These are phyloP conservation scores for Myotis davidii DNA, from an alignment of 2,113 vertebrate species.

Conservation along the genomic window DNA sequence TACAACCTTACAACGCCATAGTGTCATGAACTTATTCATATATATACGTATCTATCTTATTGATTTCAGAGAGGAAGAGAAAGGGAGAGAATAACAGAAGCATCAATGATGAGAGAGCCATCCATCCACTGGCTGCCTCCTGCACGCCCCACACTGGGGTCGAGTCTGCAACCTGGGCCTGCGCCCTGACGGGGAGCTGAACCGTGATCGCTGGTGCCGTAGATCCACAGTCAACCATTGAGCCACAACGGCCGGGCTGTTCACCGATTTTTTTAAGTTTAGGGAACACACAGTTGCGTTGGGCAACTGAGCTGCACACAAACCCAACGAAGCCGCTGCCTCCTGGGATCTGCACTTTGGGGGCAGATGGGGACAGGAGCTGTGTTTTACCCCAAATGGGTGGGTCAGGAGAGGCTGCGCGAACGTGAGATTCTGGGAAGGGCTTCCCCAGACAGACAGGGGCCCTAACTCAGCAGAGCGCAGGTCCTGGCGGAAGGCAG, in stretches of 20 bases:
- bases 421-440: neutral
- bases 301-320: neutral
- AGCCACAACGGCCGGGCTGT: too few relatives aligned
- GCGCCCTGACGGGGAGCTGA: too few relatives aligned
- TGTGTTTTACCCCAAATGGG: neutral
- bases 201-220: too few relatives aligned
- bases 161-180: too few relatives aligned
- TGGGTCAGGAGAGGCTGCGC: neutral
- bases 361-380: neutral
- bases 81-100: too few relatives aligned
- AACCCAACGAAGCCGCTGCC: neutral
- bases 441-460: neutral
- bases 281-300: neutral
- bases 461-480: neutral
- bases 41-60: neutral
- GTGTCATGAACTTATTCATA: neutral
- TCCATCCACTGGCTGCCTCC: too few relatives aligned
- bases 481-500: neutral
- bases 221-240: too few relatives aligned
- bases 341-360: neutral
- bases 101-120: too few relatives aligned
- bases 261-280: neutral
- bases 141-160: too few relatives aligned
- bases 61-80: too few relatives aligned
- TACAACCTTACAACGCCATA: neutral